Percentiles rank a stretch among this genome's conserved stretches.
phyloP scores from a whole-genome alignment of 2,113 vertebrate genomes.

The Parus major region DNA sequence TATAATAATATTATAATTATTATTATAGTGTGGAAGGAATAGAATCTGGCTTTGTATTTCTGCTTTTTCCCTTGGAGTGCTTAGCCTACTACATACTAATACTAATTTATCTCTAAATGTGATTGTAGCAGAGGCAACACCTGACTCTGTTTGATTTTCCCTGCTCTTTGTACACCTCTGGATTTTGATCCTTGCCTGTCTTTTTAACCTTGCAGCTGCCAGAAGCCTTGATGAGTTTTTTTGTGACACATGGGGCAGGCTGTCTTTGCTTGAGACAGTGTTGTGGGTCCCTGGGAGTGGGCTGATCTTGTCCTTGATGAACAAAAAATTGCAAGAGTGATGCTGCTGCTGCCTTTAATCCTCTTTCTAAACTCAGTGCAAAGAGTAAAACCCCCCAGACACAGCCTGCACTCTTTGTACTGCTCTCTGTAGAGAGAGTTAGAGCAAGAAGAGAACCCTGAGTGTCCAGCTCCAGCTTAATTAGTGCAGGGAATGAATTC shows the following conservation, averaged over 20 bases:
- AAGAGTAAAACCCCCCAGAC: neutral
- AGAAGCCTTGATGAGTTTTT: neutral
- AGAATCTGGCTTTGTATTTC: neutral
- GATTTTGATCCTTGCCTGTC: neutral
- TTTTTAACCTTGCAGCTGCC: neutral
- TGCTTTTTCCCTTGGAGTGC: neutral
- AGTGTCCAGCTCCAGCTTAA: neutral
- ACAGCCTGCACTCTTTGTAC: neutral
- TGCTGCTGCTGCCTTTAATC: neutral
- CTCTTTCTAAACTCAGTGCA: neutral
- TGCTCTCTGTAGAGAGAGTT: neutral
- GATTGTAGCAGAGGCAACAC: neutral
- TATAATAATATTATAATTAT: too few species aligned
- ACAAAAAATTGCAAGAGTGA: neutral
- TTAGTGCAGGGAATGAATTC: neutral
- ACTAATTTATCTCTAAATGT: neutral
- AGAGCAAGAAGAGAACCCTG: neutral
- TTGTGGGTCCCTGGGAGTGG: neutral
- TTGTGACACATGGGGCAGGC: neutral
- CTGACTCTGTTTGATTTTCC: neutral
- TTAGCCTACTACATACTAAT: neutral
- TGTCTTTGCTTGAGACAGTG: too few species aligned
- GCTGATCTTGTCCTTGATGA: neutral
- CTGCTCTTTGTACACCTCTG: neutral
- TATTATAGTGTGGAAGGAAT: neutral